These are phyloP conservation scores for Rhadinocentrus ornatus DNA, from an alignment of 2,797 vertebrate species.

Conservation along the genomic window DNA sequence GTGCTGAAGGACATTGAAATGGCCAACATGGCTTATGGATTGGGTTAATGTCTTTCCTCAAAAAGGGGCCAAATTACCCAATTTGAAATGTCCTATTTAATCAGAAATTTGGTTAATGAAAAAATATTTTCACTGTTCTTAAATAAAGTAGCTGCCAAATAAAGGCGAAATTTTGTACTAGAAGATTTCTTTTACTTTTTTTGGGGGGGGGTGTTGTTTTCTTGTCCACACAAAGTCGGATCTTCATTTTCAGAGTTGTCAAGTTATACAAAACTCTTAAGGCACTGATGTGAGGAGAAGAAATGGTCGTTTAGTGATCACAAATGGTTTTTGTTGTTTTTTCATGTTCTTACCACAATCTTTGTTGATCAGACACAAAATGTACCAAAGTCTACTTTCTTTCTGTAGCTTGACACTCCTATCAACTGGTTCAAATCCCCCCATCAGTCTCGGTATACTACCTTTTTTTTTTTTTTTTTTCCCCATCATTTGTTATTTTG, in stretches of 20 bases:
- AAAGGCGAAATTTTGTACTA: conserved; percentile 56
- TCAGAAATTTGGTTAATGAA: conserved; percentile 48
- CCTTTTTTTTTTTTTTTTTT: conserved; percentile 20
- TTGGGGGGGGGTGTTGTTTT: background rate
- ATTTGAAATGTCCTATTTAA: conserved; percentile 69
- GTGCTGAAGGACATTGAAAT: conserved; percentile 78
- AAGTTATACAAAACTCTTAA: background rate
- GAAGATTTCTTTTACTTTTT: conserved; percentile 22
- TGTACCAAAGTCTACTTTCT: conserved; percentile 42
- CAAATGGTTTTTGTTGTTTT: background rate
- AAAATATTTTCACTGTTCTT: conserved; percentile 60
- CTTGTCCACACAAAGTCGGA: background rate
- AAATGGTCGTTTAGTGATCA: background rate
- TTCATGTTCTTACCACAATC: background rate
- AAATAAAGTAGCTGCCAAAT: conserved; percentile 71
- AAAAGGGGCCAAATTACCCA: conserved; percentile 66
- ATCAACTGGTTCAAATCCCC: conserved; percentile 41
- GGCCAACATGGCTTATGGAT: conserved; percentile 48
- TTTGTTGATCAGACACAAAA: conserved; percentile 9
- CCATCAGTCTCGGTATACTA: conserved; percentile 42
- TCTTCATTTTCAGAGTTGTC: background rate
- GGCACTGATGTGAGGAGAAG: conserved; percentile 1
- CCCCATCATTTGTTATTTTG: background rate
- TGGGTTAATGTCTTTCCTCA: conserved; percentile 48
- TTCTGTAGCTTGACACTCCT: conserved; percentile 29